Percentiles rank a stretch among this genome's conserved stretches.
Evolutionary conservation across 2,888 invertebrate species (phyloP).

Genomic region (Tricholauxania praeusta): DNA sequence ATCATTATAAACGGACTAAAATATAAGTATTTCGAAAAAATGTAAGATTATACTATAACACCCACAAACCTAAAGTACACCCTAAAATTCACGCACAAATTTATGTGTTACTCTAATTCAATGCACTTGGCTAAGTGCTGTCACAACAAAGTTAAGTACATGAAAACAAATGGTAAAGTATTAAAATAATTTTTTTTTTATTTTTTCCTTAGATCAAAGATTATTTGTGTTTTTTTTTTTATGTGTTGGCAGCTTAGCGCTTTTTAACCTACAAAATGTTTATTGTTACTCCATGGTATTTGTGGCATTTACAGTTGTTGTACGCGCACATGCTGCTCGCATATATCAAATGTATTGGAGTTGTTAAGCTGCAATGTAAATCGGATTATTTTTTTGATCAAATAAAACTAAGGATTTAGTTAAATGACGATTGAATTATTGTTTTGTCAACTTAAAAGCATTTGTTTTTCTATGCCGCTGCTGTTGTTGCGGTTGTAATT

Average conservation of each 20-base stretch:
- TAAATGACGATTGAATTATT: slow-evolving; percentile 35
- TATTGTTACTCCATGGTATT: slow-evolving; percentile 35
- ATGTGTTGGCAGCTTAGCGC: slow-evolving; percentile 20
- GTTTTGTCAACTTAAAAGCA: background rate
- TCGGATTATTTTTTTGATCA: slow-evolving; percentile 42
- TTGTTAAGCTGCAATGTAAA: slow-evolving; percentile 48
- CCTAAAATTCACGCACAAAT: background rate
- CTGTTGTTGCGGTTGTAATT: background rate
- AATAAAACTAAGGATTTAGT: slow-evolving; percentile 40
- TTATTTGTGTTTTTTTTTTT: slow-evolving; percentile 32
- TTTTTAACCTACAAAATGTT: slow-evolving; percentile 34
- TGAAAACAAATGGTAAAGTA: slow-evolving; percentile 43
- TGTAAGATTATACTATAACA: too few relatives aligned
- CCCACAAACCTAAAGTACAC: background rate
- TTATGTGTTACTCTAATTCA: background rate
- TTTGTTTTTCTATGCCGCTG: background rate
- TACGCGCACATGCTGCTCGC: background rate
- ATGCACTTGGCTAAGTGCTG: slow-evolving; percentile 32
- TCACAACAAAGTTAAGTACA: slow-evolving; percentile 30
- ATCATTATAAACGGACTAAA: too few relatives aligned
- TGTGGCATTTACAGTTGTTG: slow-evolving; percentile 24
- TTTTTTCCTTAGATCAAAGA: background rate
- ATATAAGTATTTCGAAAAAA: too few relatives aligned
- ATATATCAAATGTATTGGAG: slow-evolving; percentile 38
- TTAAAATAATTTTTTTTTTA: slow-evolving; percentile 5